Percentiles rank a stretch among this genome's conserved stretches.
Conservation (phyloP, 2,888 invertebrate genomes). For the Xanthia togata region DNA sequence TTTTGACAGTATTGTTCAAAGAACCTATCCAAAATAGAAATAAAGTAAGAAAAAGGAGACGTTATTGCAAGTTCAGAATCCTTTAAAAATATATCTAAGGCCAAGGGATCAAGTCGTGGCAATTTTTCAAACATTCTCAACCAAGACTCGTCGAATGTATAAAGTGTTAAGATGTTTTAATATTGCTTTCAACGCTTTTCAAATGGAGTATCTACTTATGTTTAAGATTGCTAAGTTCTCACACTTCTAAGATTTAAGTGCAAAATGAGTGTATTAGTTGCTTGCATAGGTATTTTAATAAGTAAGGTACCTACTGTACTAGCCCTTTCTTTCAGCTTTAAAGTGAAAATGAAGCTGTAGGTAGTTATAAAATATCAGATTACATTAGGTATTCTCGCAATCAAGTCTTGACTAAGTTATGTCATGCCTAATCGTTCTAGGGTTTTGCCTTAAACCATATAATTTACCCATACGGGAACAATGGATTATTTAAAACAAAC, state of each 20-base stretch:
- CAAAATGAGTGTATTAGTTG: neutral
- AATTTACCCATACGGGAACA: constrained; percentile 3
- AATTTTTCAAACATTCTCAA: constrained; percentile 71
- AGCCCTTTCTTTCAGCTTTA: neutral
- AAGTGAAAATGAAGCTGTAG: neutral
- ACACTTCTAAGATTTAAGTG: neutral
- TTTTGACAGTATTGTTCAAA: constrained; percentile 22
- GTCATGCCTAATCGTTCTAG: neutral
- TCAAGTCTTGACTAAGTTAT: neutral
- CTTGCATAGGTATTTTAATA: neutral
- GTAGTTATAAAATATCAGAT: neutral
- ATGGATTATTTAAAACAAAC: neutral
- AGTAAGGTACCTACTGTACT: neutral
- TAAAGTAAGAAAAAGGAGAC: constrained; percentile 16
- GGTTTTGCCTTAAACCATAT: constrained; percentile 19
- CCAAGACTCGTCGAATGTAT: constrained; percentile 41
- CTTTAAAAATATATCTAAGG: constrained; percentile 45
- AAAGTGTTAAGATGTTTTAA: constrained; percentile 22
- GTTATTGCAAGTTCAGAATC: constrained; percentile 32
- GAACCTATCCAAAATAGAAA: constrained; percentile 7
- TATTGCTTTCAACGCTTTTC: constrained; percentile 28
- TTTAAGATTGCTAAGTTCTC: neutral
- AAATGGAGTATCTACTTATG: constrained; percentile 2
- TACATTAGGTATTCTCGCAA: neutral
- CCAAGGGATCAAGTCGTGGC: constrained; percentile 69